These are phyloP conservation scores for Drosophila ezoana DNA, from an alignment of 2,888 invertebrate genomes.

Conservation along the genomic window DNA sequence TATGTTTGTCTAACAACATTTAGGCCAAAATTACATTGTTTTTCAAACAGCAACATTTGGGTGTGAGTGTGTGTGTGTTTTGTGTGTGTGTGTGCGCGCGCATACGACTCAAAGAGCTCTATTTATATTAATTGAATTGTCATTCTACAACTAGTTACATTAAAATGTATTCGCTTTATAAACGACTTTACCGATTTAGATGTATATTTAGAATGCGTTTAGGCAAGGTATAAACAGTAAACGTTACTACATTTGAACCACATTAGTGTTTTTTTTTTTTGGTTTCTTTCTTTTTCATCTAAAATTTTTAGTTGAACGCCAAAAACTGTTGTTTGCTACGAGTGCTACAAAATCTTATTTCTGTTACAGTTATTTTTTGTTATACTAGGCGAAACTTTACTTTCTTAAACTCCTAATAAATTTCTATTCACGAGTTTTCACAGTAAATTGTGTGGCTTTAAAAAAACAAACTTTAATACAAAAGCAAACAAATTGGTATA, in stretches of 20 bases:
- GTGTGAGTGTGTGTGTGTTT: constrained; percentile 15
- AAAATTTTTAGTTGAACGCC: constrained; percentile 44
- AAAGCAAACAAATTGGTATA: constrained; percentile 30
- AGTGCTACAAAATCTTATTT: constrained; percentile 61
- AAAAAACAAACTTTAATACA: constrained; percentile 2
- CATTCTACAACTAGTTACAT: constrained; percentile 26
- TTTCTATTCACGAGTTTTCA: constrained; percentile 66
- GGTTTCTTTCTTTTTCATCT: constrained; percentile 18
- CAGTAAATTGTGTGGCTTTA: constrained; percentile 69
- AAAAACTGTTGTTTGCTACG: constrained; percentile 50
- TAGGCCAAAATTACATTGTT: constrained; percentile 29
- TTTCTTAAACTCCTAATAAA: constrained; percentile 43
- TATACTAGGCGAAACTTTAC: constrained; percentile 32
- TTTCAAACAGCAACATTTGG: constrained; percentile 28
- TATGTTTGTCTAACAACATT: constrained; percentile 21
- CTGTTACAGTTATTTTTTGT: constrained; percentile 18
- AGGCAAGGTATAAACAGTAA: constrained; percentile 64
- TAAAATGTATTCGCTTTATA: constrained; percentile 40
- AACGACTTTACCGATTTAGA: constrained; percentile 28
- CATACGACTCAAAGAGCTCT: constrained; percentile 52
- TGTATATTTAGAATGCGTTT: constrained; percentile 58
- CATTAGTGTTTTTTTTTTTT: constrained; percentile 45
- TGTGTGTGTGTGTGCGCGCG: constrained; percentile 19
- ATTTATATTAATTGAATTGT: constrained; percentile 51
- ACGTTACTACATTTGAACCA: constrained; percentile 68